Base-by-base conservation (phyloP, 2,113 vertebrate genomes). In the Hippocampus barbouri region DNA sequence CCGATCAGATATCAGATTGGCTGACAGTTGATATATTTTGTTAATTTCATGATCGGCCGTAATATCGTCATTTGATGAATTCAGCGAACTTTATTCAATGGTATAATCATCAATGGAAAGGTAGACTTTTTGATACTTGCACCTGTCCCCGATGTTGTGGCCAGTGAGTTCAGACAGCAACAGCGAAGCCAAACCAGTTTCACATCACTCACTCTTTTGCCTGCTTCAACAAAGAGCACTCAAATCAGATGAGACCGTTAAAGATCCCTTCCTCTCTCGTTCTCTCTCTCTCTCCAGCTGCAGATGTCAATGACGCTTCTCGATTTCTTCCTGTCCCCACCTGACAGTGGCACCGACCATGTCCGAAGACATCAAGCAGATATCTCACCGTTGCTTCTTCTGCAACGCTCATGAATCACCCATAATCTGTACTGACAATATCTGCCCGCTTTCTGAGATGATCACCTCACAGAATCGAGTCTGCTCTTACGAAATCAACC, bases 131-230 rank as follows among this genome's bases (percentile, higher is more conserved):
- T 57, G 25, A 59, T 25, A 59, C 56, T 59, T 43, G 21, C 10
- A 43, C 12, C 40, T 45, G 38, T 25, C 8, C 4, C 1, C 8
- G 41, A 43, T 61, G 15, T 34, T 40, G 60, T 10, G 18, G 61
- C 18, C 34, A 65, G 62, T 23, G 21, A 65, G 21, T 65, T 15
- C 21, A 45, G 43, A 3, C 23, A 43, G 40, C 38, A 65, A 65
- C 21, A 14, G 40, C 10, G 14, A 43, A 23, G 20, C 40, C 25
- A n/a, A 65, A 65, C 62, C 62, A 69, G 23, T 60, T 77, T 80
- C 75, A 72, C 81, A 73, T 73, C 81, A 86, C 82, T 83, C 73
- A 88, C 65, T 68, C 77, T 84, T 87, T 88, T 90, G 89, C 88
- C 85, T 80, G 69, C 77, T 30, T 34, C 47, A 84, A 87, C 86